phyloP scores from a whole-genome alignment of 2,113 vertebrate species.

The Protobothrops flavoviridis region DNA sequence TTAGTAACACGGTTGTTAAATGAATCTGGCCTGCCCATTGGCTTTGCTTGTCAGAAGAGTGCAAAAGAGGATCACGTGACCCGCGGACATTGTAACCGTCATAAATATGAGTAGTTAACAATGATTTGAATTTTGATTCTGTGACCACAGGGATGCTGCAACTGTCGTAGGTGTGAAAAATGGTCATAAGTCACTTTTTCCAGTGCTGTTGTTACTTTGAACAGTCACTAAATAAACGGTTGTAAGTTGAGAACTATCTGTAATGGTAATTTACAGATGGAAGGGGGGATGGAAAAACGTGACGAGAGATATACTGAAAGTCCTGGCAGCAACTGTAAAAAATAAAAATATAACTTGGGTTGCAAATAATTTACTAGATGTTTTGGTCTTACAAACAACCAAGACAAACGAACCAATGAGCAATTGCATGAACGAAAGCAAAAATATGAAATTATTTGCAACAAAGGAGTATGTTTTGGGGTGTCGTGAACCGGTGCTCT shows the following conservation, averaged over 20 bases:
- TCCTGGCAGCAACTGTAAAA: not conserved
- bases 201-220: not conserved
- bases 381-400: constrained; percentile 14
- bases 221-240: not conserved
- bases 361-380: not conserved
- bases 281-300: not conserved
- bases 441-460: not conserved
- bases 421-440: not conserved
- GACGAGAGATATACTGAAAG: not conserved
- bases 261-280: not conserved
- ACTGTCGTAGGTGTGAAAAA: too few species aligned
- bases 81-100: too few species aligned
- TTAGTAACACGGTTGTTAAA: not conserved
- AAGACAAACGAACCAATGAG: not conserved
- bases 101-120: too few species aligned
- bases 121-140: too few species aligned
- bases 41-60: too few species aligned
- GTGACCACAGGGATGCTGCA: too few species aligned
- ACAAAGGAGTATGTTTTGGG: not conserved
- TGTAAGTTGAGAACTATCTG: not conserved
- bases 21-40: not conserved
- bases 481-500: not conserved
- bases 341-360: not conserved
- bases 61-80: too few species aligned
- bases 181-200: not conserved